Evolutionary conservation across 2,113 vertebrate species (phyloP), one percentile per base, ranked within the genome.

Genomic region (Odobenus rosmarus): DNA sequence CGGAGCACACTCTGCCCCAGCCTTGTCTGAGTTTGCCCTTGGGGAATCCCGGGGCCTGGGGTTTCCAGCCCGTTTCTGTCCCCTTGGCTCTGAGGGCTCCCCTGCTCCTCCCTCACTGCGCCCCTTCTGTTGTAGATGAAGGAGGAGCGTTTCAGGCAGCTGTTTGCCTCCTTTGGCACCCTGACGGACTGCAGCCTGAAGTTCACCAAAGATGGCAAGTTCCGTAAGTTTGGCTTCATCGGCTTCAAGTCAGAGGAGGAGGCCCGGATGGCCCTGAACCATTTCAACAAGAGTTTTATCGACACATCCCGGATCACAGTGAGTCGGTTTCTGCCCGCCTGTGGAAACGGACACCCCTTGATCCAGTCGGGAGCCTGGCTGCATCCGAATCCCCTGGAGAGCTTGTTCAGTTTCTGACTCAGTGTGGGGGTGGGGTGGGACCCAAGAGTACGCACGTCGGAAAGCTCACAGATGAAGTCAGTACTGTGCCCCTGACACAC

Each of bases 211-310:
- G 99, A 99, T 0, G 99, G 99, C 11, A 99, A 99, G 95, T 99
- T 99, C 97, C 98, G 99, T 5, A 99, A 99, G 79, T 99, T 99
- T 5, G 99, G 99, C 57, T 99, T 99, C 82, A 99, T 99, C 5
- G 99, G 99, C n/a, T 99, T 99, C 98, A 99, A 97, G 96, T 98
- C 98, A 0, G 99, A 99, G 90, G 99, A 99, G 0, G 99, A 99
- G 15, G 99, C 99, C 24, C 98, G 98, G 1, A 69, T 39, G 0
- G 99, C 99, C 0, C 97, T 99, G 98, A 98, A 96, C 76, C 99
- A 99, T 57, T 99, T 99, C 97, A 98, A 99, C 98, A 99, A 95
- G 95, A 99, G 99, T 96, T 99, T 99, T 96, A 98, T 99, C 18
- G 99, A 99, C 98, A 99, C 99, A 0, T 98, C 99, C 59, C 99